phyloP scores from a whole-genome alignment of 1,140 invertebrate species.

The Helicoverpa armigera region DNA sequence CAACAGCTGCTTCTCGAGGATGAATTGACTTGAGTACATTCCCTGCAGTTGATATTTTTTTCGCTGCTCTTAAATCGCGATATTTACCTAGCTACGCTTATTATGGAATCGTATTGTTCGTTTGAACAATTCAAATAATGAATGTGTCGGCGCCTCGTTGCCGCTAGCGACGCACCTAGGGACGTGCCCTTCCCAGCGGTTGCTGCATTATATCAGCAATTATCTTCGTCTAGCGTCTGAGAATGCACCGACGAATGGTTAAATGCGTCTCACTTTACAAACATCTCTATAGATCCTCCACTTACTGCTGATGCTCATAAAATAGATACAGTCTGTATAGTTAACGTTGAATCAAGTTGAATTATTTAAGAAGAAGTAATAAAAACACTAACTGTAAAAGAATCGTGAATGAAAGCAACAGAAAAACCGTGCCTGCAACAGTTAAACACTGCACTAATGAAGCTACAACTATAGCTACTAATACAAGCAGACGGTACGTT shows the following conservation, averaged over 20 bases:
- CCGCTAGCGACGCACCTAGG: constrained; percentile 36
- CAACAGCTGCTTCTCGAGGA: not conserved
- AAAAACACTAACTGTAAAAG: not conserved
- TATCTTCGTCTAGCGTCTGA: constrained; percentile 25
- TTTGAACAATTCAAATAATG: constrained; percentile 43
- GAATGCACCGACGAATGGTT: constrained; percentile 12
- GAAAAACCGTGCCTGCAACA: not conserved
- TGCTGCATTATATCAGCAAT: constrained; percentile 43
- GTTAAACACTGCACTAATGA: constrained; percentile 10
- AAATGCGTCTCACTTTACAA: constrained; percentile 14
- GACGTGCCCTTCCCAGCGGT: constrained; percentile 44
- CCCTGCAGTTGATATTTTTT: constrained; percentile 3
- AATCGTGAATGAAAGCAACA: constrained; percentile 1
- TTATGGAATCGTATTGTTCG: constrained; percentile 26
- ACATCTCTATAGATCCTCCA: not conserved
- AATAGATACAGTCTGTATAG: not conserved
- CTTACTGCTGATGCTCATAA: not conserved
- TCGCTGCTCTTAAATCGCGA: not conserved
- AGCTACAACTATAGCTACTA: not conserved
- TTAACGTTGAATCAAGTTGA: no score
- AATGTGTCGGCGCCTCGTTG: constrained; percentile 41
- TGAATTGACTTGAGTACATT: not conserved
- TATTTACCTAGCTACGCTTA: constrained; percentile 22
- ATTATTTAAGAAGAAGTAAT: not conserved
- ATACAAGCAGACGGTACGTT: not conserved